Base-by-base conservation (phyloP, 1,140 invertebrate species). In the Protaetia brevitarsis region DNA sequence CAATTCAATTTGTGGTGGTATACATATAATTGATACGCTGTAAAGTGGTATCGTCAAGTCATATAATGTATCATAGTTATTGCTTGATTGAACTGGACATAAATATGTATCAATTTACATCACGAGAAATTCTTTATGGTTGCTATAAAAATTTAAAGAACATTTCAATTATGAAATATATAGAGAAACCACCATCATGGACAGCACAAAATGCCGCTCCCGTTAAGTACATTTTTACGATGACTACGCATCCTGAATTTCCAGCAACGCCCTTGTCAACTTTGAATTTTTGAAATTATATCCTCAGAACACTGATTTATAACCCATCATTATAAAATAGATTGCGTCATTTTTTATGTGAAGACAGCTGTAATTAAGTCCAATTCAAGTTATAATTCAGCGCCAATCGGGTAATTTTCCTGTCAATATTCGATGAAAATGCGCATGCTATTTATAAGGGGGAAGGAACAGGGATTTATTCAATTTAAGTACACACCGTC, bases 301-400 rank as follows among this genome's bases (percentile, higher is more conserved):
- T 19, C 19, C 26, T 10, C 19, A 51, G 19, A 51, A 7, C 11
- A 51, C 41, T 59, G 29, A 59, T 59, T 59, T 59, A 59, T 59
- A 59, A 59, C 57, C 57, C 26, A 59, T 59, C 57, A 59, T 59
- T 59, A 59, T 59, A 59, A 58, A 59, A 59, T 59, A 59, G 57
- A 59, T 59, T 59, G 29, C 57, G 57, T 59, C 29, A 59, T 59
- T 59, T 51, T 59, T 59, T 59, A 59, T 31, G 30, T 59, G 29
- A 31, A 28, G 57, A 59, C 57, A 59, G 26, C 26, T 59, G 57
- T 59, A 59, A 59, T 59, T 59, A 59, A 59, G 57, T 59, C 30
- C 29, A 59, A 59, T 59, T 28, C 28, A 59, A 59, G 57, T 59
- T 29, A 59, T 59, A 59, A 59, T 31, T 59, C 57, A 59, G 5